Conservation (phyloP, 35 echinoderm and acorn worm species). For the Ophioderma brevispina region DNA sequence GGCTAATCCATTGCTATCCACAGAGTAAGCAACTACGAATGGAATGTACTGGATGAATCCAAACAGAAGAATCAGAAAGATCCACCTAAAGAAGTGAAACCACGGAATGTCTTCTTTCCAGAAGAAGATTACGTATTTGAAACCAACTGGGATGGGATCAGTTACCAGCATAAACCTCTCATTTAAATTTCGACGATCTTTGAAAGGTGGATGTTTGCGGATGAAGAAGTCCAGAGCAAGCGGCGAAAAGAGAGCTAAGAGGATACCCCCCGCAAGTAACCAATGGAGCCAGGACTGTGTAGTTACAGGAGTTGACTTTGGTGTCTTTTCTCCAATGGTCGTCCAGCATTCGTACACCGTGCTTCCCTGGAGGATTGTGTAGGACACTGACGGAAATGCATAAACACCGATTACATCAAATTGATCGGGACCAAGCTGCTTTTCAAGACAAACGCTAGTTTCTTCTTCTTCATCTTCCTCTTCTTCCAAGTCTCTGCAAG, state of each 20-base stretch:
- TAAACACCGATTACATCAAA: constrained; percentile 50
- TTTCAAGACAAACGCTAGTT: constrained; percentile 63
- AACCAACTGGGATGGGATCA: constrained; percentile 65
- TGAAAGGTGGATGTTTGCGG: constrained; percentile 30
- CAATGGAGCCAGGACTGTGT: constrained; percentile 50
- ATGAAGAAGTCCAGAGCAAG: constrained; percentile 76
- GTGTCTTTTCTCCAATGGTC: neutral
- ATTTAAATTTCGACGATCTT: neutral
- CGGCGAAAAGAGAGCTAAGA: constrained; percentile 77
- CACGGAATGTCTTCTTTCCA: constrained; percentile 24
- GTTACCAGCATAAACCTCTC: constrained; percentile 41
- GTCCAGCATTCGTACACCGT: constrained; percentile 80
- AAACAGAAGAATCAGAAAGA: constrained; percentile 39
- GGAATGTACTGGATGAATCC: constrained; percentile 73
- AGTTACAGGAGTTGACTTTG: neutral
- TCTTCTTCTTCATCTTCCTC: constrained; percentile 28
- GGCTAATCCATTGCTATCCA: constrained; percentile 27
- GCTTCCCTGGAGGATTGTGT: constrained; percentile 69
- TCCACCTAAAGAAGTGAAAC: constrained; percentile 56
- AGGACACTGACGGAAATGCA: constrained; percentile 52
- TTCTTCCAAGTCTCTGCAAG: neutral
- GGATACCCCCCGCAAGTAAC: constrained; percentile 46
- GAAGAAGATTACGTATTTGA: constrained; percentile 75
- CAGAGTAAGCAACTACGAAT: constrained; percentile 37
- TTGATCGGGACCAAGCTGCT: constrained; percentile 53